These are phyloP conservation scores for Nautilus pompilius DNA, from an alignment of 1,140 invertebrate genomes.

Conservation along the genomic window DNA sequence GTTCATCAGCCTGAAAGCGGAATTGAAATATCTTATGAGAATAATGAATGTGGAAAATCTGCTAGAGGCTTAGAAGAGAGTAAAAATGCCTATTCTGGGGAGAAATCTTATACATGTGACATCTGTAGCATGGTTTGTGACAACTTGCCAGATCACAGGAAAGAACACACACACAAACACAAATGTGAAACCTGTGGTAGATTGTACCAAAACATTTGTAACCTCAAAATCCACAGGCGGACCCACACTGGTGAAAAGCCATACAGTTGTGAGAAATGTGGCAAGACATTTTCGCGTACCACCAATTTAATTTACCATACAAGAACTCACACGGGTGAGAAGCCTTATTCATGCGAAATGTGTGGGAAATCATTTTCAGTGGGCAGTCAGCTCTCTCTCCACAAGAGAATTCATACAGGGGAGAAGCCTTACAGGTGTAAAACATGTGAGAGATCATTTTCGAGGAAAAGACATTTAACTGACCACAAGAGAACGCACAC, in stretches of 20 bases:
- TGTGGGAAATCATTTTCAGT: constrained; percentile 73
- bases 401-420: constrained; percentile 80
- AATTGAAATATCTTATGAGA: no score
- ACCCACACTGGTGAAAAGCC: constrained; percentile 49
- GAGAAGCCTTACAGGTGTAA: constrained; percentile 70
- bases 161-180: no score
- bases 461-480: constrained; percentile 45
- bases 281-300: constrained; percentile 15
- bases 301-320: constrained; percentile 72
- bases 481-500: constrained; percentile 60
- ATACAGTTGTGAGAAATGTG: constrained; percentile 53
- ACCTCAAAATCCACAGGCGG: constrained; percentile 37
- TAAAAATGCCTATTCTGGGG: no score
- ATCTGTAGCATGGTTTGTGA: no score
- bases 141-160: no score
- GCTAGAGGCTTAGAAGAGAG: no score
- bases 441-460: constrained; percentile 67
- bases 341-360: constrained; percentile 48
- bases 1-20: no score
- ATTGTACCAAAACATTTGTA: no score
- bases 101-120: no score
- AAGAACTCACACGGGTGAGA: constrained; percentile 61
- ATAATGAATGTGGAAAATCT: no score
- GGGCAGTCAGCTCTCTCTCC: constrained; percentile 88
- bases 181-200: no score